These are phyloP conservation scores for Podotricha telesiphe DNA, from an alignment of 2,888 invertebrate genomes.

Conservation along the genomic window DNA sequence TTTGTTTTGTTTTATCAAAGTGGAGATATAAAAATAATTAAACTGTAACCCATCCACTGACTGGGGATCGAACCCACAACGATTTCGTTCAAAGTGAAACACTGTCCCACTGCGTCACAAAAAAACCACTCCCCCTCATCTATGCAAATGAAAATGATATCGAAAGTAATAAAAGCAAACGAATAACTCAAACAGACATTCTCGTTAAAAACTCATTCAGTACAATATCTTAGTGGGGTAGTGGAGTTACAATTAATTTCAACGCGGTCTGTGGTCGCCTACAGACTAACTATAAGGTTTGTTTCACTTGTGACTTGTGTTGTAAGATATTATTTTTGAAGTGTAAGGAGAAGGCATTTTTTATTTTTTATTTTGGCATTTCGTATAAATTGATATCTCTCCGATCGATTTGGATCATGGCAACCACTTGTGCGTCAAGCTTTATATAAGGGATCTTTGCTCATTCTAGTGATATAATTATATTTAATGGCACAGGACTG, in stretches of 20 bases:
- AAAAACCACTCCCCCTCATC: background rate
- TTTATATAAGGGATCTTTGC: too few relatives aligned
- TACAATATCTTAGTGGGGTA: conserved; percentile 70
- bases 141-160: conserved; percentile 22
- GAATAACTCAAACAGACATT: conserved; percentile 50
- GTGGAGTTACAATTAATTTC: conserved; percentile 75
- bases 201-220: conserved; percentile 65
- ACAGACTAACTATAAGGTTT: conserved; percentile 61
- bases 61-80: background rate
- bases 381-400: too few relatives aligned
- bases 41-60: too few relatives aligned
- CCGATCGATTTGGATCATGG: too few relatives aligned
- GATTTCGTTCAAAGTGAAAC: background rate
- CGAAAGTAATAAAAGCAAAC: conserved; percentile 49
- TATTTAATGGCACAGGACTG: too few relatives aligned
- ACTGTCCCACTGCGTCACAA: background rate
- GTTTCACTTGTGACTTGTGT: conserved; percentile 51
- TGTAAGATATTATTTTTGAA: background rate
- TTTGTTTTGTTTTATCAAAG: too few relatives aligned
- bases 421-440: too few relatives aligned
- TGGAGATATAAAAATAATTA: too few relatives aligned
- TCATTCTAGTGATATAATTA: too few relatives aligned
- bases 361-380: too few relatives aligned
- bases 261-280: conserved; percentile 70
- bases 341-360: too few relatives aligned